Base-by-base conservation (phyloP, 2,797 vertebrate genomes). In the Diceros bicornis region DNA sequence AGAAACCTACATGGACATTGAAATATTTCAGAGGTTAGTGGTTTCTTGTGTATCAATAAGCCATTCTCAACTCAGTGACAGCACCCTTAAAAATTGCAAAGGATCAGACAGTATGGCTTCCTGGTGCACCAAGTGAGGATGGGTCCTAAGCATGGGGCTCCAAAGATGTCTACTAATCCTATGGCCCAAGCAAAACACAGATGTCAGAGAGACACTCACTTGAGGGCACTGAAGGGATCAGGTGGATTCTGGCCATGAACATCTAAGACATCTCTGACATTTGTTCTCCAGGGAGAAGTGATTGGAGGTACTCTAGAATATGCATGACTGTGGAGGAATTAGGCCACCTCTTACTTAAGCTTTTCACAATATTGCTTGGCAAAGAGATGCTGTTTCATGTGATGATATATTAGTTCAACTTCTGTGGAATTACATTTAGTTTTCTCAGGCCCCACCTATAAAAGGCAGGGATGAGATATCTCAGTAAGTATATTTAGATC, bases 211-310 rank as follows among this genome's bases (percentile, higher is more conserved):
- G 59, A 81, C 1, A 47, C 2, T 57, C 20, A 16, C 14, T 41
- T 17, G 10, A 57, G 52, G 21, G 0, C 29, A 29, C 18, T 13
- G 4, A 79, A 84, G n/a, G 32, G 9, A 59, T 64, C 4, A 10
- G 12, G 1, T 34, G 37, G n/a, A 1, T 88, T 74, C 25, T 11
- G 4, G 32, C 2, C 5, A 2, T 17, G 3, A 37, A 6, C 4
- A 59, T 29, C 44, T 50, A 32, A 72, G 32, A 61, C 9, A 20
- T 62, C 13, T 68, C 52, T 7, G 14, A 57, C 7, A 4, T 6
- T n/a, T 21, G 3, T 34, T 9, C 59, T 34, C 7, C 8, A 7
- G 13, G 17, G 2, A 34, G 16, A 92, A 62, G 21, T 62, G 8
- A 69, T 4, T n/a, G 27, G 27, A 69, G 1, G 0, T 55, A 61